Evolutionary conservation across 2,797 vertebrate genomes (phyloP).

Genomic region (Sciurus carolinensis): DNA sequence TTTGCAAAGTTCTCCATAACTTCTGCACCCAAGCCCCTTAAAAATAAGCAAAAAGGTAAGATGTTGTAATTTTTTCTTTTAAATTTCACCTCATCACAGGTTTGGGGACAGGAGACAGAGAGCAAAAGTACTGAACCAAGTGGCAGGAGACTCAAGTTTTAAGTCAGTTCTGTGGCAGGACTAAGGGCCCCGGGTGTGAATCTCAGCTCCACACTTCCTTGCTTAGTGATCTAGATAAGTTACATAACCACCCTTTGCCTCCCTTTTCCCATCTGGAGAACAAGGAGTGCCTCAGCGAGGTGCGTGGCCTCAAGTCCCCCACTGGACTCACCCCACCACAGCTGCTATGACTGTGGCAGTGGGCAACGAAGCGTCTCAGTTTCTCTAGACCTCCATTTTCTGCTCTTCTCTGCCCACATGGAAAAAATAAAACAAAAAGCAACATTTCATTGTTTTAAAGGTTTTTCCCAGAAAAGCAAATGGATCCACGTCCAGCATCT

Average conservation of each 20-base stretch:
- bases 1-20: neutral
- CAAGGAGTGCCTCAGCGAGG: neutral
- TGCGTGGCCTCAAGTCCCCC: too few species aligned
- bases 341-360: neutral
- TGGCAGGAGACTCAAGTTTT: neutral
- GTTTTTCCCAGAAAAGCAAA: slow-evolving; percentile 6
- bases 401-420: neutral
- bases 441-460: neutral
- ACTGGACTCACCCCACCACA: neutral
- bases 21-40: neutral
- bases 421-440: neutral
- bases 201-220: neutral
- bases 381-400: neutral
- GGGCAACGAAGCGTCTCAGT: neutral
- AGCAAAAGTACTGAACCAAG: neutral
- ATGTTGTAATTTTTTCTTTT: neutral
- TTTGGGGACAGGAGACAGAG: neutral
- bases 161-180: neutral
- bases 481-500: neutral
- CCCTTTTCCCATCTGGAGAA: neutral
- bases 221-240: too few species aligned
- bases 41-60: neutral
- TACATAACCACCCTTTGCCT: neutral
- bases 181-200: too few species aligned
- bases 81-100: neutral